Evolutionary conservation across 2,113 vertebrate genomes (phyloP), one percentile per base, ranked within the genome.

Genomic region (Vanacampus margaritifer): DNA sequence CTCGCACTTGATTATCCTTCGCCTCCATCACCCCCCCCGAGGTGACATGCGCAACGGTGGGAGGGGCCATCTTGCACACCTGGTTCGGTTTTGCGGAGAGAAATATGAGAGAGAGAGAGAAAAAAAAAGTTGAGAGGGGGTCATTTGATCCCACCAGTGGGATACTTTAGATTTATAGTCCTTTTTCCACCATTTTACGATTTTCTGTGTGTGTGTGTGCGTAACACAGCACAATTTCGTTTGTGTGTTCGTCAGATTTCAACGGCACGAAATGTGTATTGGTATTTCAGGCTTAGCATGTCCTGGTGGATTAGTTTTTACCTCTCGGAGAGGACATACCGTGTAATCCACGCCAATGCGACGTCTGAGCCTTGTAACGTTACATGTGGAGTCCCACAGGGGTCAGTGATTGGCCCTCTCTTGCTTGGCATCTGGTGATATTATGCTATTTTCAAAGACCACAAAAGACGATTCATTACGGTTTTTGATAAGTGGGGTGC

Each of bases 61-160:
- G 75, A 79, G 84, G 73, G 77, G 64, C 75, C 72, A 64, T 32
- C 69, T 74, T 75, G 76, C 84, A 91, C 89, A 92, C 89, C 91
- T 92, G 90, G 80, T 90, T 89, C 84, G 60, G 71, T 80, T 80
- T 76, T 80, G 64, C 43, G 35, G 57, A 68, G 70, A 17, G 61
- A 67, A 37, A 74, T 2, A 9, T 13, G 48, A 45, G 26, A 36
- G 65, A n/a, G 35, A 32, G 48, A 45, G 26, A 65, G 53, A 23
- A n/a, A 74, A 48, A 68, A 45, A 71, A 11, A 19, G 23, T 43
- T 43, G 67, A 69, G 60, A 77, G 66, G 46, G 9, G n/a, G 60
- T 45, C 39, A 23, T 43, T 41, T 41, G 60, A 62, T 41, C 60
- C 39, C 39, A 16, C 39, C n/a, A 4, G n/a, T 24, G 59, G 59